A percentile compares a stretch with the other conserved stretches of the same genome.
Evolutionary conservation across 2,888 invertebrate species (phyloP).

Genomic region (Ormyrus thymus): DNA sequence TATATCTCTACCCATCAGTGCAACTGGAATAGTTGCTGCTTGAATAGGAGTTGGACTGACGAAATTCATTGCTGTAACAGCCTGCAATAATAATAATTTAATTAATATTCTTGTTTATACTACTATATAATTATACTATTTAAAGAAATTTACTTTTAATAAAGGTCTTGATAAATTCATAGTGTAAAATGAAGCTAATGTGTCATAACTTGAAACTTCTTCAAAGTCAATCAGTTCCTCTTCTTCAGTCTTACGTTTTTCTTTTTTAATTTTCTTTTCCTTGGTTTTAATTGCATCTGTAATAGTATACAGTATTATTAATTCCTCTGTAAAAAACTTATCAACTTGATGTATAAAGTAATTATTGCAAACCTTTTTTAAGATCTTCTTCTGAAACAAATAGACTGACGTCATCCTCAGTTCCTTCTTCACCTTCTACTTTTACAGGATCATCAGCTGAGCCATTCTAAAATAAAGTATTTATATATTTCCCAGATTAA

Average conservation of each 20-base stretch:
- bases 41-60: constrained; percentile 98
- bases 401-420: constrained; percentile 55
- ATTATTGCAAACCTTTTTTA: constrained; percentile 66
- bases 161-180: constrained; percentile 97
- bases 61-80: constrained; percentile 91
- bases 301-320: constrained; percentile 35
- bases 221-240: constrained; percentile 78
- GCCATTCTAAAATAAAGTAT: constrained; percentile 41
- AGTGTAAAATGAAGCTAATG: constrained; percentile 87
- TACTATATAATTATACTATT: neutral
- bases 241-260: constrained; percentile 75
- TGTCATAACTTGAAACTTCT: constrained; percentile 81
- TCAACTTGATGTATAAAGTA: neutral
- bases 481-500: constrained; percentile 4
- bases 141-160: constrained; percentile 80
- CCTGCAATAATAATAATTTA: constrained; percentile 74
- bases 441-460: constrained; percentile 78
- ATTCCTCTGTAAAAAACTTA: neutral
- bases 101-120: neutral
- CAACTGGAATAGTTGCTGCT: constrained; percentile 94
- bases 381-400: constrained; percentile 66
- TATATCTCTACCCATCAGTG: constrained; percentile 92
- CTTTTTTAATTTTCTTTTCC: constrained; percentile 70
- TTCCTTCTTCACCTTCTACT: constrained; percentile 77
- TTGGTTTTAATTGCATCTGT: constrained; percentile 70